Percentiles rank a stretch among this genome's conserved stretches.
Conservation (phyloP, 2,113 vertebrate genomes). For the Clarias magur region DNA sequence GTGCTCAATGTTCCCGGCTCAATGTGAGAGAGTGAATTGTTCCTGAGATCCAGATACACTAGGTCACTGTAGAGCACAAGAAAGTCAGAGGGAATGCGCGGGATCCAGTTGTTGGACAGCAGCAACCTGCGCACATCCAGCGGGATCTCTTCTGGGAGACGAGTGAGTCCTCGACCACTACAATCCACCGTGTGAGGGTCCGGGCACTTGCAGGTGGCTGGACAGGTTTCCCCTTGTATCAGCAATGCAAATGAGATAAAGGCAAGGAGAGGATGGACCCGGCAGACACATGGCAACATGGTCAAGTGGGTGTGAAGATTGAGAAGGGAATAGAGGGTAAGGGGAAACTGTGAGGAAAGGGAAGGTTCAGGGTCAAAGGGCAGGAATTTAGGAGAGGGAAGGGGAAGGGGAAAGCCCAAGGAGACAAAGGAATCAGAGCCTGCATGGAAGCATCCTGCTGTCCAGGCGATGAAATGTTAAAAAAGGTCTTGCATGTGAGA, state of each 20-base stretch:
- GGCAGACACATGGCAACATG: slow-evolving; percentile 79
- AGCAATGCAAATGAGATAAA: slow-evolving; percentile 69
- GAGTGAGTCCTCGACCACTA: slow-evolving; percentile 86
- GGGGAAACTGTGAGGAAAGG: slow-evolving; percentile 54
- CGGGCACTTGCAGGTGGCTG: slow-evolving; percentile 83
- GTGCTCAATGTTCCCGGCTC: slow-evolving; percentile 91
- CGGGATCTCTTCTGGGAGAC: slow-evolving; percentile 87
- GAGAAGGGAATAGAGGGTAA: slow-evolving; percentile 55
- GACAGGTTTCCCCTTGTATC: slow-evolving; percentile 80
- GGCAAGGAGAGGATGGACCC: slow-evolving; percentile 71
- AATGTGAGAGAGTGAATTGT: slow-evolving; percentile 89
- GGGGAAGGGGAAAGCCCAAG: slow-evolving; percentile 60
- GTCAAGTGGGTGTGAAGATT: slow-evolving; percentile 67
- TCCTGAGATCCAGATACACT: slow-evolving; percentile 93
- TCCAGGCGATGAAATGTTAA: slow-evolving; percentile 55
- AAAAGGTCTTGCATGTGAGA: slow-evolving; percentile 57
- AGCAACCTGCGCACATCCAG: slow-evolving; percentile 91
- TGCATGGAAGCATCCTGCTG: slow-evolving; percentile 63
- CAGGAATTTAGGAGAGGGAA: slow-evolving; percentile 54
- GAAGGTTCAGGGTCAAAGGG: slow-evolving; percentile 52
- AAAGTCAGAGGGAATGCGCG: slow-evolving; percentile 88
- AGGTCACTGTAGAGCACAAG: slow-evolving; percentile 94
- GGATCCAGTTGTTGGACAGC: slow-evolving; percentile 90
- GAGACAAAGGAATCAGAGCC: slow-evolving; percentile 74
- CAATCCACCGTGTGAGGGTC: slow-evolving; percentile 96